Base-by-base conservation (phyloP, 1,140 invertebrate genomes). In the Aporrectodea caliginosa region DNA sequence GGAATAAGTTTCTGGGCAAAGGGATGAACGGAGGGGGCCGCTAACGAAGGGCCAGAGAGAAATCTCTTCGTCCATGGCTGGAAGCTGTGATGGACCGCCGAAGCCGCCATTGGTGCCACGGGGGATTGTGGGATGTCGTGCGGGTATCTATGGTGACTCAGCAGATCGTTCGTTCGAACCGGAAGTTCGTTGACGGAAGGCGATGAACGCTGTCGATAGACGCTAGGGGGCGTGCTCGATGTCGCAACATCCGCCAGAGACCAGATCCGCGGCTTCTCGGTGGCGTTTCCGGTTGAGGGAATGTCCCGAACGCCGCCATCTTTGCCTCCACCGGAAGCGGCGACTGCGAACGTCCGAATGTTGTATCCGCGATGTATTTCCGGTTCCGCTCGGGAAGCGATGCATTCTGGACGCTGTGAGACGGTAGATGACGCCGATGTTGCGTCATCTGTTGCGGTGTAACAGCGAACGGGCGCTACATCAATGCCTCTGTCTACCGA, bases 201-300 rank as follows among this genome's bases (percentile, higher is more conserved):
- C 6, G 43, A 58, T 6, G 6, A 22, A 22, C 43, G 43, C 22
- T 22, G 6, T n/a, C n/a, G n/a, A n/a, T n/a, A n/a, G n/a, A n/a
- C n/a, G 43, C 43, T 58, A 58, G 43, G 22, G 6, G 43, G 43
- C 43, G 43, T 58, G 22, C 43, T 22, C 6, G 95, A 97, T n/a
- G 95, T 96, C 27, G 96, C 96, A 35, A 95, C 97, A 87, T 98
- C 95, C 33, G 96, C 96, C 82, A 98, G 87, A 2, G 95, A 97
- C 96, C 96, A 98, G 84, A 98, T 98, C 89, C 98, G 96, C 30
- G 96, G 96, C 87, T 98, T 97, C 70, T 94, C 33, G 75, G 33
- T 1, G n/a, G 43, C 35, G 33, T 27, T 76, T 76, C 75, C 75
- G 43, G 43, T 58, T 22, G 43, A 22, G 22, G 6, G 43, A 58